Percentiles rank a stretch among this genome's conserved stretches.
phyloP scores from a whole-genome alignment of 2,888 invertebrate species.

The Mayetiola destructor region DNA sequence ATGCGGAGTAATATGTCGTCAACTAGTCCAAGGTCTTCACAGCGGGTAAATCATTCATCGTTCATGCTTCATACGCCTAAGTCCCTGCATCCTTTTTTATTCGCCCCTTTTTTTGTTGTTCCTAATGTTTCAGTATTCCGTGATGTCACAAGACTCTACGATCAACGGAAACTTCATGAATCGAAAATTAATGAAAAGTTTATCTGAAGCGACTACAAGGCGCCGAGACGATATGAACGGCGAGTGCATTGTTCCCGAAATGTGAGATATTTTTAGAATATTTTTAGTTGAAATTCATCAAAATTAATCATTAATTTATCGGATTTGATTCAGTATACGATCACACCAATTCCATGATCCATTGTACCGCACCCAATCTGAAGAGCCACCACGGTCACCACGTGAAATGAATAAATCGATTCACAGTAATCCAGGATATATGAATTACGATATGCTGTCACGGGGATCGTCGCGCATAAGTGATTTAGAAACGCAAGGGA shows the following conservation, averaged over 20 bases:
- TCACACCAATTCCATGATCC: slow-evolving; percentile 48
- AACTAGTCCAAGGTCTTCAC: slow-evolving; percentile 69
- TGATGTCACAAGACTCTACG: slow-evolving; percentile 82
- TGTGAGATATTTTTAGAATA: background rate
- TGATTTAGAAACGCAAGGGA: slow-evolving; percentile 21
- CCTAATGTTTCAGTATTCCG: slow-evolving; percentile 48
- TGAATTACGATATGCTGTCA: slow-evolving; percentile 28
- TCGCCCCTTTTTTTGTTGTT: no score
- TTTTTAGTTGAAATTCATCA: background rate
- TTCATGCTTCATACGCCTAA: slow-evolving; percentile 1
- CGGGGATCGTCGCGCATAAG: slow-evolving; percentile 20
- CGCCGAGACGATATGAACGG: background rate
- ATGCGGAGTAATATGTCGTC: slow-evolving; percentile 55
- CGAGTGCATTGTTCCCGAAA: background rate
- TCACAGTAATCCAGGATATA: no score
- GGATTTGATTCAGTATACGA: background rate
- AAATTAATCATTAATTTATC: background rate
- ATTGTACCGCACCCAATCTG: slow-evolving; percentile 69
- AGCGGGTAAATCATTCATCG: slow-evolving; percentile 57
- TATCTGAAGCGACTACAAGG: slow-evolving; percentile 54
- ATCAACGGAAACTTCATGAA: slow-evolving; percentile 65
- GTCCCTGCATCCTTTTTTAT: no score
- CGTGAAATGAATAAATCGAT: slow-evolving; percentile 21
- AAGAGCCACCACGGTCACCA: slow-evolving; percentile 61
- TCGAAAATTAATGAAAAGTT: slow-evolving; percentile 69